Conservation (phyloP, 2,888 invertebrate species). For the Tachina grossa region DNA sequence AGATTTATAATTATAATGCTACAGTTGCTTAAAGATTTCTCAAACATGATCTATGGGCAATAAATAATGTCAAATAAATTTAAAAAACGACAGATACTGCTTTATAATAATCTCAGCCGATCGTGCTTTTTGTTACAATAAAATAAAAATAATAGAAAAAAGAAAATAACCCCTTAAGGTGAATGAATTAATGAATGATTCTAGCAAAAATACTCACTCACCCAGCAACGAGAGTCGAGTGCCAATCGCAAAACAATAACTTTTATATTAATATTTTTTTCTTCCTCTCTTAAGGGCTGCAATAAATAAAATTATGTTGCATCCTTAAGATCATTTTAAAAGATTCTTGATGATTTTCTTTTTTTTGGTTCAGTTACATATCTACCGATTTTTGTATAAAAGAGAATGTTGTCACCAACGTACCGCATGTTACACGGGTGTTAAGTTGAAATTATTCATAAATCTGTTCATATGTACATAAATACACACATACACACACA, state of each 20-base stretch:
- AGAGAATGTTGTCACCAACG: slow-evolving; percentile 26
- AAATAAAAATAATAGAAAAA: not conserved
- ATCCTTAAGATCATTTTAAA: slow-evolving; percentile 43
- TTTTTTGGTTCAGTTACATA: slow-evolving; percentile 4
- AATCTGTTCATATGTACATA: not conserved
- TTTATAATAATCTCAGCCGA: slow-evolving; percentile 33
- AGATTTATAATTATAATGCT: slow-evolving; percentile 72
- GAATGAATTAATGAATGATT: not conserved
- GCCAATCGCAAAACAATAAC: slow-evolving; percentile 37
- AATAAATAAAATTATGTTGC: slow-evolving; percentile 51
- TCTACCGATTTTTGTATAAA: not conserved
- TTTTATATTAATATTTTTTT: not conserved
- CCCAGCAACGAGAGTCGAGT: slow-evolving; percentile 63
- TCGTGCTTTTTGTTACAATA: slow-evolving; percentile 22
- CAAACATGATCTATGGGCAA: slow-evolving; percentile 80
- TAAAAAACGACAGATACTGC: slow-evolving; percentile 76
- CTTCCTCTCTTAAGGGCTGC: slow-evolving; percentile 43
- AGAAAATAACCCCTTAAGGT: slow-evolving; percentile 59
- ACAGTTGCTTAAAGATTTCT: slow-evolving; percentile 67
- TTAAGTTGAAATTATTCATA: slow-evolving; percentile 39
- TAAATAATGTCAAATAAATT: slow-evolving; percentile 81
- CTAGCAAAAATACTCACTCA: slow-evolving; percentile 36
- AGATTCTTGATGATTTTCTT: slow-evolving; percentile 21
- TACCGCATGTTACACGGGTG: slow-evolving; percentile 68
- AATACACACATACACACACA: too few relatives aligned